Base-by-base conservation (phyloP, 2,113 vertebrate genomes). In the Emydura subglobosa region DNA sequence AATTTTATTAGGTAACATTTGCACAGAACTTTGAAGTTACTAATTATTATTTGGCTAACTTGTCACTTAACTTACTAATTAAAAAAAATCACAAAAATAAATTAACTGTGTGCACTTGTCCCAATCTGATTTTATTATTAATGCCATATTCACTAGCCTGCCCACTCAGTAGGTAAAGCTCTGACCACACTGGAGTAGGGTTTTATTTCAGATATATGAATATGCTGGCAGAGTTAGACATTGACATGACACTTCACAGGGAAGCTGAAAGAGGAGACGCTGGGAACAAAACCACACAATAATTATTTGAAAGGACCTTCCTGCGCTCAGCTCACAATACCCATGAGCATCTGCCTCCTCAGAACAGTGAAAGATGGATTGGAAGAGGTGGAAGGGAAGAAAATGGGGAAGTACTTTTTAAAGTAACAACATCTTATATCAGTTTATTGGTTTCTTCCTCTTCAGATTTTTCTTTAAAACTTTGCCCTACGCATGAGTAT, bases 261-360 rank as follows among this genome's bases (percentile, higher is more conserved):
- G 79, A 88, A 87, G 55, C 16, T 4, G 82, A 88, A 92, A 95
- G 85, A 95, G n/a, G 85, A 91, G 96, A 95, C 53, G 85, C 86
- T 93, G 90, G 87, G 95, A 95, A 97, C 92, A 96, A 94, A 83
- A 84, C 0, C 86, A 78, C 93, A 83, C 91, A 96, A 97, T 88
- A 96, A 93, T 94, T 89, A 93, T 96, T 95, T 97, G 84, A 97
- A 94, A 97, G 91, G 95, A 96, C 96, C 88, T 95, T 92, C 97
- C 98, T 95, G 95, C 95, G 96, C 96, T 95, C 44, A 2, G 8
- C 85, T 91, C 83, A 96, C 88, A 93, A 93, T 95, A 68, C 91
- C 86, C 81, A 85, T 27, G 79, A 82, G 95, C 97, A 97, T 97
- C 97, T 98, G 95, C 95, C 94, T 89, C 92, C 93, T 95, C 83